A percentile compares a stretch with the other conserved stretches of the same genome.
phyloP scores from a whole-genome alignment of 2,888 invertebrate species.

The Diachrysia chrysitis region DNA sequence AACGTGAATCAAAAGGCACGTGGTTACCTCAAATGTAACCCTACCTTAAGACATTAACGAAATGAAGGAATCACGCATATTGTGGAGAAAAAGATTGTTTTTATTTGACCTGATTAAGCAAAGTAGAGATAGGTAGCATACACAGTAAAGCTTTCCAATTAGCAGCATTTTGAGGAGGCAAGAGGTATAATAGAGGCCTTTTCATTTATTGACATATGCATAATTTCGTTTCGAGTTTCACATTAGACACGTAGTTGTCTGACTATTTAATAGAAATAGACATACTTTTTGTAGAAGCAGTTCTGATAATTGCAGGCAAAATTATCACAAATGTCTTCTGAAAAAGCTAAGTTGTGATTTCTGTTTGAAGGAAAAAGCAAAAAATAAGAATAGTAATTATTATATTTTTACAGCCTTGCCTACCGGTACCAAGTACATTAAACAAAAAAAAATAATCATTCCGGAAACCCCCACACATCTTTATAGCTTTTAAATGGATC shows the following conservation, averaged over 20 bases:
- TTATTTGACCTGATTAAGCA: neutral
- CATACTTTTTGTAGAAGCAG: too few relatives aligned
- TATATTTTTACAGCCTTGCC: neutral
- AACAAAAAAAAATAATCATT: neutral
- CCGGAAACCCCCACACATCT: neutral
- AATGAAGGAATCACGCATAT: neutral
- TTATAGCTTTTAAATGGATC: constrained; percentile 18
- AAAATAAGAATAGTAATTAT: neutral
- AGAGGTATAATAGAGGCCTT: too few relatives aligned
- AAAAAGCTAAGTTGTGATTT: too few relatives aligned
- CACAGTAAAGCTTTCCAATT: too few relatives aligned
- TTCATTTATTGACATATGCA: too few relatives aligned
- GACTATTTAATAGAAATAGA: too few relatives aligned
- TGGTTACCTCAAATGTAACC: constrained; percentile 28
- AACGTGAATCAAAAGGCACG: constrained; percentile 47
- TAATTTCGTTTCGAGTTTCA: too few relatives aligned
- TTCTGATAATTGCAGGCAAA: too few relatives aligned
- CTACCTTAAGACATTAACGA: constrained; percentile 7
- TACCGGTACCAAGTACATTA: neutral
- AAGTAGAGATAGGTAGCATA: neutral
- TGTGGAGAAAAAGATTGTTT: neutral
- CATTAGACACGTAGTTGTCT: too few relatives aligned
- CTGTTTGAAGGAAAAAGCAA: too few relatives aligned
- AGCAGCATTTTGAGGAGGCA: too few relatives aligned
- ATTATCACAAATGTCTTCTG: too few relatives aligned